phyloP scores from a whole-genome alignment of 2,888 invertebrate genomes.

The Adineta ricciae region DNA sequence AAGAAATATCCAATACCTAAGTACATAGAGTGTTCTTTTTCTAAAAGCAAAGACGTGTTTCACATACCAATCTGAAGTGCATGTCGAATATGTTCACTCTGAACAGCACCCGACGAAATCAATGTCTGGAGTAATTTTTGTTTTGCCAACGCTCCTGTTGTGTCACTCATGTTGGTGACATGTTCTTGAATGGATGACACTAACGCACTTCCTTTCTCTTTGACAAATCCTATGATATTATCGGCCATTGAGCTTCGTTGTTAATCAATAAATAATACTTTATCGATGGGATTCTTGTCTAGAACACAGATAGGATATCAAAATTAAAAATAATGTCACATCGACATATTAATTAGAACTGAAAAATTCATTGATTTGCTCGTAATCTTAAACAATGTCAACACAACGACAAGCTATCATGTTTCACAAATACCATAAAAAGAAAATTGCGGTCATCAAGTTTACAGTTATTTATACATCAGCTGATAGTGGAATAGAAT shows the following conservation, averaged over 20 bases:
- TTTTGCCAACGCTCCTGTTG: not conserved
- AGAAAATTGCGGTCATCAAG: too few species aligned
- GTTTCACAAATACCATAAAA: too few species aligned
- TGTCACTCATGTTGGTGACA: not conserved
- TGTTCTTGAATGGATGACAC: not conserved
- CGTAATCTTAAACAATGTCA: too few species aligned
- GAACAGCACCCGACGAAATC: not conserved
- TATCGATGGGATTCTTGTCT: not conserved
- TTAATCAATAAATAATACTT: not conserved
- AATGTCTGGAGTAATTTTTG: not conserved
- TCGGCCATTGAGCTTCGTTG: not conserved
- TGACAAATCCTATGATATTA: not conserved
- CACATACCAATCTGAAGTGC: not conserved
- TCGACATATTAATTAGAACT: too few species aligned
- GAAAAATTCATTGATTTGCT: too few species aligned
- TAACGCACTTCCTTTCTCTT: not conserved
- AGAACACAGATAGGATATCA: not conserved
- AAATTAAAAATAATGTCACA: too few species aligned
- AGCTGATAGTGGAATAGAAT: too few species aligned
- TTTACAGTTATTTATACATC: too few species aligned
- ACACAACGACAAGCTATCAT: too few species aligned
- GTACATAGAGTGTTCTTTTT: too few species aligned
- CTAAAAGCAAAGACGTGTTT: not conserved
- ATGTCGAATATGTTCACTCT: constrained; percentile 6
- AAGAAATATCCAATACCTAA: not conserved